Conservation (phyloP, 2,113 vertebrate species). For the Atherinomorus stipes region DNA sequence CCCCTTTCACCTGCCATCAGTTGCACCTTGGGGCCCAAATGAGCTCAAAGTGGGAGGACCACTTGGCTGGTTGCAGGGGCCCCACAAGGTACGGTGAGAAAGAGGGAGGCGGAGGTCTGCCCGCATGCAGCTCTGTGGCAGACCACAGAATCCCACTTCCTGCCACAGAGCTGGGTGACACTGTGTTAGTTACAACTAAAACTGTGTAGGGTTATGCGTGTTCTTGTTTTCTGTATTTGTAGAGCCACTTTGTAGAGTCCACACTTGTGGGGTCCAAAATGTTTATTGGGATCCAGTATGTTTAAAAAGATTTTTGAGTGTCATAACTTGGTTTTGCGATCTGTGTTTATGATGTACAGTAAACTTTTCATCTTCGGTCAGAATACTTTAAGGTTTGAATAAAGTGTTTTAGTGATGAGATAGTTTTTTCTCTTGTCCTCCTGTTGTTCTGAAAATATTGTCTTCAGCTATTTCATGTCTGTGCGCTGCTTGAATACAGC, state of each 20-base stretch:
- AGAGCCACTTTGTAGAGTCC: neutral
- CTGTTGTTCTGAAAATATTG: slow-evolving; percentile 4
- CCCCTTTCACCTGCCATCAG: slow-evolving; percentile 30
- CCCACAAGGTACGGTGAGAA: slow-evolving; percentile 12
- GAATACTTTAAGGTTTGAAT: slow-evolving; percentile 5
- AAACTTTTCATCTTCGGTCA: neutral
- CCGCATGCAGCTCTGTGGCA: slow-evolving; percentile 28
- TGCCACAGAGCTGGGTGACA: slow-evolving; percentile 82
- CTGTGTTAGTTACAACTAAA: slow-evolving; percentile 82
- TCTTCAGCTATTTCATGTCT: neutral
- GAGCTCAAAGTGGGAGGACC: slow-evolving; percentile 14
- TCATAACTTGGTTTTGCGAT: too few relatives aligned
- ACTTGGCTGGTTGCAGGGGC: slow-evolving; percentile 13
- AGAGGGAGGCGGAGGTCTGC: neutral
- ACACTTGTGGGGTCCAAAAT: neutral
- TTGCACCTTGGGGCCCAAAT: slow-evolving; percentile 31
- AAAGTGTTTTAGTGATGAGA: neutral
- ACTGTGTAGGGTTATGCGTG: slow-evolving; percentile 61
- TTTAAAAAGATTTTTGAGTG: neutral
- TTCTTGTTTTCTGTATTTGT: neutral
- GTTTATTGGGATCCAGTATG: neutral
- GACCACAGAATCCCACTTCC: slow-evolving; percentile 81
- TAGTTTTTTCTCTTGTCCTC: slow-evolving; percentile 9
- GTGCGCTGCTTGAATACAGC: neutral
- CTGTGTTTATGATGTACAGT: too few relatives aligned